Evolutionary conservation across 2,797 vertebrate species (phyloP), one percentile per base, ranked within the genome.

Genomic region (Thalassophryne amazonica): DNA sequence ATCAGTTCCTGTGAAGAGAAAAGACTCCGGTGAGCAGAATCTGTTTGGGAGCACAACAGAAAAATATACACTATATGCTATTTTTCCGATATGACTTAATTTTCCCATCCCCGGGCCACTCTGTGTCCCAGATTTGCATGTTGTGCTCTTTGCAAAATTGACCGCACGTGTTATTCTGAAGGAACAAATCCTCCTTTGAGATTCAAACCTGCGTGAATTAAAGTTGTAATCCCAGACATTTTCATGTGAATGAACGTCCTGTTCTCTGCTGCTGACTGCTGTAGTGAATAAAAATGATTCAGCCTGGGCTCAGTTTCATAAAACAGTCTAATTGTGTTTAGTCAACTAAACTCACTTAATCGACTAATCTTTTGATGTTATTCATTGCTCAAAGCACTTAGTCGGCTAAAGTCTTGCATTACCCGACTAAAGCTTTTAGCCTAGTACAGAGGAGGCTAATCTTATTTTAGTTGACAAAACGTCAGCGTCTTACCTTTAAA

Each of bases 81-180:
- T 18, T 13, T 55, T 50, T 28, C 29, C 51, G 52, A 70, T 71
- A 63, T 40, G 35, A 56, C 41, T 60, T 53, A 28, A 71, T 68
- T 60, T 69, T 16, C 30, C 16, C 14, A 8, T 69, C 39, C 68
- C 0, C 17, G 23, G 62, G 62, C 51, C 39, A 43, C 17, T 18
- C 39, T 33, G 36, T 37, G 32, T 62, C 70, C 76, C 21, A 80
- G 58, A 82, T 81, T 69, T 72, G 36, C 33, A 37, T 50, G 39
- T 50, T 56, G 43, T 61, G 37, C 35, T 45, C 57, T 33, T 40
- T 62, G 42, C 38, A 49, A 49, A 45, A 56, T 56, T 7, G 24
- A 38, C 37, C 40, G 59, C 66, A 69, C 30, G 13, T 66, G 55
- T 62, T 28, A 27, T 66, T 60, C 19, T 3, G 37, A 62, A 50